Conservation (phyloP, 2,797 vertebrate genomes). For the Lacerta viridis region DNA sequence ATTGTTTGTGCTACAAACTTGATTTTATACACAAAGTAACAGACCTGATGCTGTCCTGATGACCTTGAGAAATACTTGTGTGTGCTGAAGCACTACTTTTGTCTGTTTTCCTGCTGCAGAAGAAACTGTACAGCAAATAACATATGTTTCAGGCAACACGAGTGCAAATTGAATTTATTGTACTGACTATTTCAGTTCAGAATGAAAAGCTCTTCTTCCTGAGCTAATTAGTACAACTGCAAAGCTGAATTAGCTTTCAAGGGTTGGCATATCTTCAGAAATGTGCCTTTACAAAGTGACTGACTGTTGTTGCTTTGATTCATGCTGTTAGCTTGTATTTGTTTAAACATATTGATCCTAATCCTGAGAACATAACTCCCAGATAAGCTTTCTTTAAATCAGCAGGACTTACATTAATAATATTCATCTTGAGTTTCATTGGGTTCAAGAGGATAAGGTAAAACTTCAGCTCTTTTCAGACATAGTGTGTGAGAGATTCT, state of each 20-base stretch:
- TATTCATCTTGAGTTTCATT: neutral
- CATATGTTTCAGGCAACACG: neutral
- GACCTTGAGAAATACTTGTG: constrained; percentile 45
- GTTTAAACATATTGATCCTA: neutral
- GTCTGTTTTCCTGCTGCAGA: neutral
- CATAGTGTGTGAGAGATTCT: neutral
- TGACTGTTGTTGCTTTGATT: neutral
- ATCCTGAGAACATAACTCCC: neutral
- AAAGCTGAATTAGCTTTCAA: constrained; percentile 39
- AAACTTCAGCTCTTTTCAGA: neutral
- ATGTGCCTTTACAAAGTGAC: constrained; percentile 32
- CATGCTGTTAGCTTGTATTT: constrained; percentile 4
- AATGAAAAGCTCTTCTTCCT: constrained; percentile 46
- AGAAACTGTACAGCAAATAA: constrained; percentile 21
- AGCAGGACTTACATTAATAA: neutral
- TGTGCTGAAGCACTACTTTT: constrained; percentile 14
- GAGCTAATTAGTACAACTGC: constrained; percentile 45
- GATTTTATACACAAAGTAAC: constrained; percentile 57
- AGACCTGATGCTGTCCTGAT: constrained; percentile 46
- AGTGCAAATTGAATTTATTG: constrained; percentile 45
- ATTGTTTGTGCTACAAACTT: constrained; percentile 66
- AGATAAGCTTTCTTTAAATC: neutral
- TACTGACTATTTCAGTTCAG: constrained; percentile 19
- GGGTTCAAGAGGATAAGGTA: neutral
- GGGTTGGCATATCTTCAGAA: constrained; percentile 48